phyloP scores from a whole-genome alignment of 2,888 invertebrate genomes.

The Microplitis deprimator region DNA sequence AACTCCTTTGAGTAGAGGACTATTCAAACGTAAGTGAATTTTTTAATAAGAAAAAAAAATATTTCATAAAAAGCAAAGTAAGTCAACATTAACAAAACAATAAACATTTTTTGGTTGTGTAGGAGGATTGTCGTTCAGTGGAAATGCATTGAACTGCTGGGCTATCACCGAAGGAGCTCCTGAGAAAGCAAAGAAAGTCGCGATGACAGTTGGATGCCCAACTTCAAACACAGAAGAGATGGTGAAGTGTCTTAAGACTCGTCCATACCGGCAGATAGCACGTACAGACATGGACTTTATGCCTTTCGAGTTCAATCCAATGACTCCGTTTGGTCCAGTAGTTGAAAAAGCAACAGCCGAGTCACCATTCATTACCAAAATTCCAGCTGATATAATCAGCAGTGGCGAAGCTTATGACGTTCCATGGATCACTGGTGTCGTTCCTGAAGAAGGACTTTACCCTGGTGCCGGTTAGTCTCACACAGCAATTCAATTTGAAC shows the following conservation, averaged over 20 bases:
- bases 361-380: conserved; percentile 78
- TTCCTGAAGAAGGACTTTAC: conserved; percentile 82
- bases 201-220: conserved; percentile 78
- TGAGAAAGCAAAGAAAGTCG: conserved; percentile 77
- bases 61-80: no score
- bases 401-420: conserved; percentile 77
- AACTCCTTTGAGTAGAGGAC: conserved; percentile 76
- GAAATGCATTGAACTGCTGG: conserved; percentile 76
- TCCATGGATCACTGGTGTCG: conserved; percentile 81
- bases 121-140: conserved; percentile 81
- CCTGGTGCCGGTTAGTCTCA: conserved; percentile 77
- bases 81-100: conserved; percentile 7
- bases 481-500: neutral
- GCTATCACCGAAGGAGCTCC: conserved; percentile 67
- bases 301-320: conserved; percentile 78
- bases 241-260: conserved; percentile 77
- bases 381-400: conserved; percentile 77
- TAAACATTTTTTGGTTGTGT: conserved; percentile 13
- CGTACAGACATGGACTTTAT: conserved; percentile 75
- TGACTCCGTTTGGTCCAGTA: conserved; percentile 82
- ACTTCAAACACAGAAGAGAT: conserved; percentile 73
- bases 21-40: conserved; percentile 59
- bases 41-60: neutral
- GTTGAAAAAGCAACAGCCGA: conserved; percentile 74
- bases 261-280: conserved; percentile 77